A percentile compares a stretch with the other conserved stretches of the same genome.
phyloP scores from a whole-genome alignment of 2,113 vertebrate species.

The zebrafish (Danio rerio) region DNA sequence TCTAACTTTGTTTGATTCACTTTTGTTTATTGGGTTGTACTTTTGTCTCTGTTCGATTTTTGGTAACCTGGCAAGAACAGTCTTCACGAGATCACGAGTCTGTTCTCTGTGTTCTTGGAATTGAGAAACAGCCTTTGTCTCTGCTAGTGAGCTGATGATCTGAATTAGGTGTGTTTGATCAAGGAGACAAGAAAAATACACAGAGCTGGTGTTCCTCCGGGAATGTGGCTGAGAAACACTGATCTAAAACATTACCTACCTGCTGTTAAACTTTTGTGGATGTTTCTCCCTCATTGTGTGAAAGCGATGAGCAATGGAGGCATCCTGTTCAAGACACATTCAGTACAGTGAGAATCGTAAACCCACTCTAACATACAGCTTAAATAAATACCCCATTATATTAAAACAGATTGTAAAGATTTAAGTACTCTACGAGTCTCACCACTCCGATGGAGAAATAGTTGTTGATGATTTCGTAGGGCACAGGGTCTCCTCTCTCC shows the following conservation, averaged over 20 bases:
- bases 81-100: no score
- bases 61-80: no score
- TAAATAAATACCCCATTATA: background rate
- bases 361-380: background rate
- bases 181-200: no score
- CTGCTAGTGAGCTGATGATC: no score
- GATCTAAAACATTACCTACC: constrained; percentile 72
- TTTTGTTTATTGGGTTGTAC: no score
- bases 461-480: constrained; percentile 95
- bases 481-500: constrained; percentile 88
- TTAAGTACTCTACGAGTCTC: constrained; percentile 61
- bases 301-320: constrained; percentile 92
- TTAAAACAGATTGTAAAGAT: background rate
- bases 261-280: constrained; percentile 94
- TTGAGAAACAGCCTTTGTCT: no score
- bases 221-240: no score
- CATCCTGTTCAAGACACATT: constrained; percentile 78
- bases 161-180: no score
- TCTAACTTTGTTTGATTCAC: no score
- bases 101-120: no score
- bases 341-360: background rate
- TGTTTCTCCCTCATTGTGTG: constrained; percentile 92
- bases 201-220: no score
- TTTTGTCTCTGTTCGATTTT: no score
- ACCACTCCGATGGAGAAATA: constrained; percentile 97